Percentiles rank a stretch among this genome's conserved stretches.
phyloP scores from a whole-genome alignment of 2,888 invertebrate genomes.

The Hyposoter dolosus region DNA sequence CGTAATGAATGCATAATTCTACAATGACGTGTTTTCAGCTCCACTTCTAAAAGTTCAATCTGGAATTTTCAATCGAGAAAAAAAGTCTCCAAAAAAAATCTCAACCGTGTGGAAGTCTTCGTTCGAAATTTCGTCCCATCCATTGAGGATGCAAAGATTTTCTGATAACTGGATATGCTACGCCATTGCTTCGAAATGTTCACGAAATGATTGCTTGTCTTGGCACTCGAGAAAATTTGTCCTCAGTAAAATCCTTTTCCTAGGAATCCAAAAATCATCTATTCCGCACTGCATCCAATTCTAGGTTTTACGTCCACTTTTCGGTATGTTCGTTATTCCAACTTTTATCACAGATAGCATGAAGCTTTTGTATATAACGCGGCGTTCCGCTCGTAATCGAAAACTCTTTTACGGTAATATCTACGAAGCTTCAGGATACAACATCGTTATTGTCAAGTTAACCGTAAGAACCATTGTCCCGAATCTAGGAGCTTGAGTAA shows the following conservation, averaged over 20 bases:
- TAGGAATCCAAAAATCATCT: background rate
- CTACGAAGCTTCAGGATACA: constrained; percentile 23
- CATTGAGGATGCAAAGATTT: background rate
- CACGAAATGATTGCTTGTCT: background rate
- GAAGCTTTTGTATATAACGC: background rate
- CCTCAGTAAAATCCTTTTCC: background rate
- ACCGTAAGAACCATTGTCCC: constrained; percentile 35
- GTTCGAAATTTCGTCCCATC: background rate
- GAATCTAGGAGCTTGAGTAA: constrained; percentile 31
- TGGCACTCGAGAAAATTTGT: background rate
- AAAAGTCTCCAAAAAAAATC: no score
- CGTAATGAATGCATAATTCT: no score
- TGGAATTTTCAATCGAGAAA: no score
- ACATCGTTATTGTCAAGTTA: constrained; percentile 47
- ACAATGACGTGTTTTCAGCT: no score
- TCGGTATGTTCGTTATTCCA: background rate
- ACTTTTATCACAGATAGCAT: constrained; percentile 22
- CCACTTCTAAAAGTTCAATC: no score
- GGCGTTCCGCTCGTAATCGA: constrained; percentile 31
- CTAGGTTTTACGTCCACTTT: background rate
- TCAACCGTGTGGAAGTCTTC: background rate
- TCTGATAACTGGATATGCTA: background rate
- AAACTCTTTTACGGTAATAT: constrained; percentile 32
- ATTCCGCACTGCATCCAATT: background rate
- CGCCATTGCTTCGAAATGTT: background rate